These are phyloP conservation scores for Xerus rutilus DNA, from an alignment of 2,797 vertebrate species.

Conservation along the genomic window DNA sequence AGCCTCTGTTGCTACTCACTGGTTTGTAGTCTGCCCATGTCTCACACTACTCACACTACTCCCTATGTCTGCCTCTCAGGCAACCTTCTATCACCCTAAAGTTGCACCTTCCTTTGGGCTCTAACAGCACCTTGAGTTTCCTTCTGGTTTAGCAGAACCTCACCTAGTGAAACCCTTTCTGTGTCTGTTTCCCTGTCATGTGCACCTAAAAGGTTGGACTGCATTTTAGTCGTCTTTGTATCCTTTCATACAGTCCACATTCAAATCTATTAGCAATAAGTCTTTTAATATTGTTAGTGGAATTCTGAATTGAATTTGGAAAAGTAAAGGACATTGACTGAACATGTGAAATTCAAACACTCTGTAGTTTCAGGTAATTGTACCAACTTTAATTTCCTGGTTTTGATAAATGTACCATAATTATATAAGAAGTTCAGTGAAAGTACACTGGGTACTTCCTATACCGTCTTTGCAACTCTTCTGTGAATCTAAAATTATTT, in stretches of 20 bases:
- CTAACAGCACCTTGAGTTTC: not conserved
- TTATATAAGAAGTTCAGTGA: not conserved
- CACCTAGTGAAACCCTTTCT: not conserved
- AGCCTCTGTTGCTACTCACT: not conserved
- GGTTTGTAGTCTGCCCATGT: not conserved
- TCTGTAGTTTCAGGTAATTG: not conserved
- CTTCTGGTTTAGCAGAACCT: not conserved
- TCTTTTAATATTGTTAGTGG: not conserved
- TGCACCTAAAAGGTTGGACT: not conserved
- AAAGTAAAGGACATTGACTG: not conserved
- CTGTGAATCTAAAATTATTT: slow-evolving; percentile 31
- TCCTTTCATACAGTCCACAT: not conserved
- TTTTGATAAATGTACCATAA: not conserved
- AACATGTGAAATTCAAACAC: not conserved
- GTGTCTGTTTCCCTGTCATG: not conserved
- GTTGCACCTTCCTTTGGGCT: not conserved
- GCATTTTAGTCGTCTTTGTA: not conserved
- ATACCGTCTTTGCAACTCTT: not conserved
- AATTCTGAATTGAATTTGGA: not conserved
- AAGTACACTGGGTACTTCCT: not conserved
- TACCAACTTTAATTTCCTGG: not conserved
- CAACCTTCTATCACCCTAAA: not conserved
- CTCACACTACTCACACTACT: not conserved
- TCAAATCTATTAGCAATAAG: not conserved
- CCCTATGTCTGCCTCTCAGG: not conserved